A percentile compares a stretch with the other conserved stretches of the same genome.
phyloP scores from a whole-genome alignment of 2,797 vertebrate species.

The Danio aesculapii region DNA sequence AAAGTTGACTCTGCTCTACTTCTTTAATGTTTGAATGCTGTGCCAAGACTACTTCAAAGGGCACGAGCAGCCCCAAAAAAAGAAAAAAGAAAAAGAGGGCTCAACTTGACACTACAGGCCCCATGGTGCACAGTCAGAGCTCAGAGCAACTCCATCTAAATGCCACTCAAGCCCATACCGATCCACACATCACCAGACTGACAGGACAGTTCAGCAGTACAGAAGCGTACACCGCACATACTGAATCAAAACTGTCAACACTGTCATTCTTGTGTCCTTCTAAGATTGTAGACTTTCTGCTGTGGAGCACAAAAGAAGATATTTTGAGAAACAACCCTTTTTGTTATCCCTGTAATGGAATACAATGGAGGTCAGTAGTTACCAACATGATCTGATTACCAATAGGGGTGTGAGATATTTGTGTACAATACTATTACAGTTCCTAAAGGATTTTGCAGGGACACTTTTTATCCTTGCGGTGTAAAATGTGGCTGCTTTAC shows the following conservation, averaged over 20 bases:
- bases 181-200: slow-evolving; percentile 6
- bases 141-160: slow-evolving; percentile 6
- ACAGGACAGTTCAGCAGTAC: neutral
- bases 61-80: neutral
- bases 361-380: neutral
- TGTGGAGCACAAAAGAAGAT: neutral
- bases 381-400: no score
- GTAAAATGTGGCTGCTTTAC: no score
- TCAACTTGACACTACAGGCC: slow-evolving; percentile 20
- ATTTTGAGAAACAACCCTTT: neutral
- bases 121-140: slow-evolving; percentile 9
- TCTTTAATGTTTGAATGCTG: slow-evolving; percentile 17
- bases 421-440: no score
- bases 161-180: slow-evolving; percentile 21
- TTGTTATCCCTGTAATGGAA: neutral
- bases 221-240: neutral
- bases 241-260: slow-evolving; percentile 6
- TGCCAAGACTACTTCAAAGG: slow-evolving; percentile 5
- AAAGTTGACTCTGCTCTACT: slow-evolving; percentile 23
- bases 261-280: neutral
- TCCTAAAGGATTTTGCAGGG: no score
- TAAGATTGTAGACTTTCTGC: neutral
- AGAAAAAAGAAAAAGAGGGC: neutral
- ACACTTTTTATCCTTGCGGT: no score
- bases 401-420: no score